phyloP scores from a whole-genome alignment of 1,140 invertebrate species.

The Caerostris darwini region DNA sequence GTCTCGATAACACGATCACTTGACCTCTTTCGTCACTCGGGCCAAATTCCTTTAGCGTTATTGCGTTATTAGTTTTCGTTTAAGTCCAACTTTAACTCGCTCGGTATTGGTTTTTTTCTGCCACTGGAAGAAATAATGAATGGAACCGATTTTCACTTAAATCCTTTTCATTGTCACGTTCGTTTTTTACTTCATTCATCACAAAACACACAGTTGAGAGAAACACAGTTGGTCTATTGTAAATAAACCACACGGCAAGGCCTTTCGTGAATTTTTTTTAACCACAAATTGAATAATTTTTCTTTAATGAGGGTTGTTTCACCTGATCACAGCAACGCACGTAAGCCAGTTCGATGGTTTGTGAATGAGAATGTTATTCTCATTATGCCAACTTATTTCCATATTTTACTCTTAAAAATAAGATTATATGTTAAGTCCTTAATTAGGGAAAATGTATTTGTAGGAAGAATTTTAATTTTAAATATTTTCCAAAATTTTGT shows the following conservation, averaged over 20 bases:
- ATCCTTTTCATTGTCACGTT: background rate
- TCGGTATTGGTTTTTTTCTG: background rate
- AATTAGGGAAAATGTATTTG: no score
- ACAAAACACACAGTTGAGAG: background rate
- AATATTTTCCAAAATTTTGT: no score
- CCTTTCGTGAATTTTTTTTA: background rate
- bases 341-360: no score
- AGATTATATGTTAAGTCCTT: no score
- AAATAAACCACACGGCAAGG: background rate
- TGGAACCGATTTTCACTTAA: background rate
- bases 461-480: no score
- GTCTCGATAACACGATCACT: slow-evolving; percentile 59
- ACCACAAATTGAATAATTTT: background rate
- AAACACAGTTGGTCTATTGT: background rate
- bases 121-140: background rate
- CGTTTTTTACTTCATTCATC: background rate
- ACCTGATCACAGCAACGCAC: no score
- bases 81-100: slow-evolving; percentile 10
- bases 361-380: no score
- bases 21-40: slow-evolving; percentile 67
- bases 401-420: no score
- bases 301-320: background rate
- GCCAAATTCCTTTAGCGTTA: slow-evolving; percentile 49
- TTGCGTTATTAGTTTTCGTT: slow-evolving; percentile 49
- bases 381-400: no score